phyloP scores from a whole-genome alignment of 2,888 invertebrate genomes.

The Neria commutata region DNA sequence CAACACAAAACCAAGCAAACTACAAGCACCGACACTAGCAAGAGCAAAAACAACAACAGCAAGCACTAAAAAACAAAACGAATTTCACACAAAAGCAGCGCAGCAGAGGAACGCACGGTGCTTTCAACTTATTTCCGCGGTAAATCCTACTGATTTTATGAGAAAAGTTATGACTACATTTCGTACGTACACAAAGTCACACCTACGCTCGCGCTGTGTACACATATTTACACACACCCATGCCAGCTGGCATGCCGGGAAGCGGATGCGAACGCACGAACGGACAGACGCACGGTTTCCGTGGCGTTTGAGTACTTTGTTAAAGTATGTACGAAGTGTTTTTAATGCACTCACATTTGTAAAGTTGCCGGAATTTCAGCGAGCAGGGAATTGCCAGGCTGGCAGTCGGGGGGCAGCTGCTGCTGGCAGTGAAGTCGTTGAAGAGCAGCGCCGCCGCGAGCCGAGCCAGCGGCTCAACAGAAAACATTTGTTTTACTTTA shows the following conservation, averaged over 20 bases:
- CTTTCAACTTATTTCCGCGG: not conserved
- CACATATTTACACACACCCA: not conserved
- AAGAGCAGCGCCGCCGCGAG: too few relatives aligned
- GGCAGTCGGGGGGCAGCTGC: not conserved
- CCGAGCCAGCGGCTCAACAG: too few relatives aligned
- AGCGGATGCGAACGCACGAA: too few relatives aligned
- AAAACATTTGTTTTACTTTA: too few relatives aligned
- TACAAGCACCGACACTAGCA: too few relatives aligned
- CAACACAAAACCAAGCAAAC: too few relatives aligned
- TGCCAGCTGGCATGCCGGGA: not conserved
- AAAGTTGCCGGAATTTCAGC: not conserved
- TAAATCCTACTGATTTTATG: slow-evolving; percentile 11
- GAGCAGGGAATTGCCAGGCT: not conserved
- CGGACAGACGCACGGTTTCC: too few relatives aligned
- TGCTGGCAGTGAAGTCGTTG: too few relatives aligned
- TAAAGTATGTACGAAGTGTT: slow-evolving; percentile 10
- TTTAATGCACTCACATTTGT: slow-evolving; percentile 8
- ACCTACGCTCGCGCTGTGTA: not conserved
- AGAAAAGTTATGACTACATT: slow-evolving; percentile 13
- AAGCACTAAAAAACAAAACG: too few relatives aligned
- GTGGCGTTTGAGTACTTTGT: not conserved
- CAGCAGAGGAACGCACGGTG: too few relatives aligned
- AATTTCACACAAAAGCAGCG: too few relatives aligned
- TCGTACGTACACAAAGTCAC: not conserved
- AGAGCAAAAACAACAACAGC: too few relatives aligned